Conservation (phyloP, 1,140 invertebrate species). For the Leptonema lineaticorne region DNA sequence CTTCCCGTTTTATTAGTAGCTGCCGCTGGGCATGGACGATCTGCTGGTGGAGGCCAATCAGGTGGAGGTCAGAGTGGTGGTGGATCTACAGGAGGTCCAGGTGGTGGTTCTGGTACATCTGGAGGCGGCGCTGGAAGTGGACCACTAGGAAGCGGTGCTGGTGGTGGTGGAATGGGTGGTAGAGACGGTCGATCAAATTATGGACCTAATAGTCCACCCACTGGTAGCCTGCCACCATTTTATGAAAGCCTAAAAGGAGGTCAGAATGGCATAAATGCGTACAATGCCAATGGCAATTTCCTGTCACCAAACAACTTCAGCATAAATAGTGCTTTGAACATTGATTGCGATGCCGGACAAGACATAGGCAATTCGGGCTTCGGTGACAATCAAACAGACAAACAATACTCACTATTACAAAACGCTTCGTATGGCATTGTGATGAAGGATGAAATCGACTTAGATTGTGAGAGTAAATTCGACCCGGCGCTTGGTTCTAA, state of each 20-base stretch:
- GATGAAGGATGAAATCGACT: conserved; percentile 69
- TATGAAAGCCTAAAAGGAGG: conserved; percentile 81
- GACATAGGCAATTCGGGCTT: conserved; percentile 54
- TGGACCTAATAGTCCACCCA: conserved; percentile 79
- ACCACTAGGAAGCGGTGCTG: conserved; percentile 61
- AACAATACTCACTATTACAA: conserved; percentile 78
- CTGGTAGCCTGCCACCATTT: conserved; percentile 78
- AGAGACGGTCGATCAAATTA: conserved; percentile 77
- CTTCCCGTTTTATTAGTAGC: conserved; percentile 62
- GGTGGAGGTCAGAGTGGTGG: conserved; percentile 57
- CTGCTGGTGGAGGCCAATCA: conserved; percentile 58
- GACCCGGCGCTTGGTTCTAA: conserved; percentile 60
- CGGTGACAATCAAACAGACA: conserved; percentile 58
- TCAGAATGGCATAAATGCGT: conserved; percentile 59
- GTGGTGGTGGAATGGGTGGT: conserved; percentile 72
- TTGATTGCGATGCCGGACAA: conserved; percentile 72
- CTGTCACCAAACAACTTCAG: conserved; percentile 55
- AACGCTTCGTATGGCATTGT: conserved; percentile 78
- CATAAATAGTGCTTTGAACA: conserved; percentile 63
- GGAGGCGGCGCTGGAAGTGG: conserved; percentile 62
- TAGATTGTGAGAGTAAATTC: conserved; percentile 74
- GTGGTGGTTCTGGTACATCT: conserved; percentile 54
- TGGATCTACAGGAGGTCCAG: conserved; percentile 56
- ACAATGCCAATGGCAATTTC: conserved; percentile 57
- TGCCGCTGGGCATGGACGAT: conserved; percentile 74